Evolutionary conservation across 1,140 invertebrate species (phyloP).

Genomic region (Drosophila saltans): DNA sequence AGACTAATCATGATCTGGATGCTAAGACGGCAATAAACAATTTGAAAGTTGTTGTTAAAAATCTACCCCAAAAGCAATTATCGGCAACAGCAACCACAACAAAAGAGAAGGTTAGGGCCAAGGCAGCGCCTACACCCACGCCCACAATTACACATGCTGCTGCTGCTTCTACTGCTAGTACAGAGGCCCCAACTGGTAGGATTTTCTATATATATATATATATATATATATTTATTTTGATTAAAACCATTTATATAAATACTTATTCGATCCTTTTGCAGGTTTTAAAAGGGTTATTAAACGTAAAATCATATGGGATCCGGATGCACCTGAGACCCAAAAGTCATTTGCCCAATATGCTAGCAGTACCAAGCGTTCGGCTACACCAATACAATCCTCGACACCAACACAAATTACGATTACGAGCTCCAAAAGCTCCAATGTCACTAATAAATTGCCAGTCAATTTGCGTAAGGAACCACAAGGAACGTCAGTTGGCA

Average conservation of each 20-base stretch:
- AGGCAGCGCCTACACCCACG: conserved; percentile 10
- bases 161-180: neutral
- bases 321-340: conserved; percentile 85
- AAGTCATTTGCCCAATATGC: conserved; percentile 80
- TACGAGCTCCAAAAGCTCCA: neutral
- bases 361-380: conserved; percentile 36
- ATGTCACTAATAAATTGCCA: neutral
- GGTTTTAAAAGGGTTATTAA: conserved; percentile 86
- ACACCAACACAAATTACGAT: neutral
- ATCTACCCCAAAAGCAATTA: conserved; percentile 31
- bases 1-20: neutral
- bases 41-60: conserved; percentile 48
- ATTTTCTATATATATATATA: neutral
- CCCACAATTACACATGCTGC: conserved; percentile 9
- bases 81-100: neutral
- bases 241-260: neutral
- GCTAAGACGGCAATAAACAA: conserved; percentile 16
- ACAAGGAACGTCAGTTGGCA: conserved; percentile 14
- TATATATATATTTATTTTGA: too few relatives aligned
- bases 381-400: neutral
- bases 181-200: conserved; percentile 38
- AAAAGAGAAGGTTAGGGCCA: conserved; percentile 6
- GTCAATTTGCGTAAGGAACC: conserved; percentile 14
- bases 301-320: conserved; percentile 88
- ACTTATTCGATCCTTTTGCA: conserved; percentile 11